A percentile compares a stretch with the other conserved stretches of the same genome.
Evolutionary conservation across 2,797 vertebrate species (phyloP).

Genomic region (Thunnus albacares): DNA sequence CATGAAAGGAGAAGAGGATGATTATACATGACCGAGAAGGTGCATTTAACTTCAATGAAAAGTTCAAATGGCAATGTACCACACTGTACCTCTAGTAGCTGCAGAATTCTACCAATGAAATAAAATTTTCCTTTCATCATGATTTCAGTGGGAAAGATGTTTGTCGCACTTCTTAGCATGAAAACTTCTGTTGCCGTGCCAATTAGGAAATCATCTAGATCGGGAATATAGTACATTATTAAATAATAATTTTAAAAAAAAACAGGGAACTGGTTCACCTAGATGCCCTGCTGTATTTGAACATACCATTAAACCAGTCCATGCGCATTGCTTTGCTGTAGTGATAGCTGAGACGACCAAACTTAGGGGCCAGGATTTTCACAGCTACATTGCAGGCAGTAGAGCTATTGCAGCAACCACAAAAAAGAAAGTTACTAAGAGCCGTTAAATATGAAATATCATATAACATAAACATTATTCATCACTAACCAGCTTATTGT

Average conservation of each 20-base stretch:
- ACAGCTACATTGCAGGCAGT: slow-evolving; percentile 88
- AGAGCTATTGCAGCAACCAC: slow-evolving; percentile 80
- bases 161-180: slow-evolving; percentile 84
- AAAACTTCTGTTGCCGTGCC: slow-evolving; percentile 84
- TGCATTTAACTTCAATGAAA: neutral
- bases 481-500: neutral
- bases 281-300: neutral
- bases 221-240: slow-evolving; percentile 14
- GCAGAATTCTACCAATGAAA: slow-evolving; percentile 84
- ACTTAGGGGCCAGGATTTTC: slow-evolving; percentile 86
- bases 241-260: neutral
- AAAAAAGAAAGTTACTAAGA: neutral
- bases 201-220: slow-evolving; percentile 81
- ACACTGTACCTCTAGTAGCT: slow-evolving; percentile 87
- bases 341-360: slow-evolving; percentile 81
- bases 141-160: slow-evolving; percentile 84
- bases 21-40: neutral
- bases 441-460: neutral
- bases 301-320: slow-evolving; percentile 87
- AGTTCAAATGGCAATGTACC: neutral
- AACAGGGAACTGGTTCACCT: neutral
- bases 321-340: slow-evolving; percentile 85
- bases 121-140: slow-evolving; percentile 82
- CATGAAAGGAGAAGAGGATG: slow-evolving; percentile 16
- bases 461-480: neutral